phyloP scores from a whole-genome alignment of 2,797 vertebrate species.

The Liparis tanakae region DNA sequence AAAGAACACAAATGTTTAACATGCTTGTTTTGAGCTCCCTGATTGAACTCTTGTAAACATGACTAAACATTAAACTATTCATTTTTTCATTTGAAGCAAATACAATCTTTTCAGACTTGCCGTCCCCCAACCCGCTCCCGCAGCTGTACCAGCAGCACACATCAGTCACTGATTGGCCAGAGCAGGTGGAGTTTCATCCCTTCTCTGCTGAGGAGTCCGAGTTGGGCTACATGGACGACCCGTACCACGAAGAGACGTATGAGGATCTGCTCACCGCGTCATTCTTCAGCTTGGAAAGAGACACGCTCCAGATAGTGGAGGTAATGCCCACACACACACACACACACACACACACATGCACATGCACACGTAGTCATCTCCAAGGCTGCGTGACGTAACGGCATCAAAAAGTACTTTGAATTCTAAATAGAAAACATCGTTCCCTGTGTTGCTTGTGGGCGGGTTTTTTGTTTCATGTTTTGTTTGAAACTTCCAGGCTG shows the following conservation, averaged over 20 bases:
- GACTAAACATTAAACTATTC: neutral
- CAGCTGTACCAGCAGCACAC: slow-evolving; percentile 80
- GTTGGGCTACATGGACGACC: slow-evolving; percentile 87
- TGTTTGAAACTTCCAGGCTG: slow-evolving; percentile 61
- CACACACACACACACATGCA: neutral
- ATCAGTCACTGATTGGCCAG: slow-evolving; percentile 80
- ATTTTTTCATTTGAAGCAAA: slow-evolving; percentile 27
- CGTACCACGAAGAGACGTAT: slow-evolving; percentile 84
- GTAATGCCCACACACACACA: slow-evolving; percentile 56
- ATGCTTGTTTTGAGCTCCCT: neutral
- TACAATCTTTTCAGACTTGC: slow-evolving; percentile 74
- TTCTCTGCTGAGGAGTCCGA: slow-evolving; percentile 84
- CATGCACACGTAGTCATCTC: neutral
- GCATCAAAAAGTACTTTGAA: neutral
- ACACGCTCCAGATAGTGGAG: slow-evolving; percentile 86
- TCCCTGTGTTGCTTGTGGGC: neutral
- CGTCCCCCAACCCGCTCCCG: slow-evolving; percentile 80
- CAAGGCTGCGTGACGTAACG: neutral
- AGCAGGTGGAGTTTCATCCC: slow-evolving; percentile 84
- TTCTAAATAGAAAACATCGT: neutral
- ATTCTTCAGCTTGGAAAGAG: slow-evolving; percentile 84
- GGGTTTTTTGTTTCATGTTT: neutral
- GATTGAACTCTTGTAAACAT: neutral
- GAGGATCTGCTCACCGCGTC: slow-evolving; percentile 85
- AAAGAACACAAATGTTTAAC: neutral